Percentiles rank a stretch among this genome's conserved stretches.
phyloP scores from a whole-genome alignment of 2,113 vertebrate species.

The Macaca fascicularis region DNA sequence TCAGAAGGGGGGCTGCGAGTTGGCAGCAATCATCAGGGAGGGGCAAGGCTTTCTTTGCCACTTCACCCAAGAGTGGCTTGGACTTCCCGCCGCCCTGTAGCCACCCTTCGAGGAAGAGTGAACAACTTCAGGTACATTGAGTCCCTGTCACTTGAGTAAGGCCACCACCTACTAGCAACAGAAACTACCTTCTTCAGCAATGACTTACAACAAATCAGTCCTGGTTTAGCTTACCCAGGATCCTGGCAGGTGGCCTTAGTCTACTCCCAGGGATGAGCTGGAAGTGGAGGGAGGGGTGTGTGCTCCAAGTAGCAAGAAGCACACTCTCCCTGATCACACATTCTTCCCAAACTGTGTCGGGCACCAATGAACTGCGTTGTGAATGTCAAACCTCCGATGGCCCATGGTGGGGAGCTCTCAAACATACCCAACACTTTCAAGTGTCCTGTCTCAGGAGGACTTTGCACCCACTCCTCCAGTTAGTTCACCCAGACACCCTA shows the following conservation, averaged over 20 bases:
- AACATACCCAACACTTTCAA: background rate
- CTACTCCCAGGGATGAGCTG: background rate
- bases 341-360: background rate
- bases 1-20: background rate
- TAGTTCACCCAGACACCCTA: background rate
- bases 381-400: fast-evolving
- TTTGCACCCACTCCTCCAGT: background rate
- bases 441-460: background rate
- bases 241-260: background rate
- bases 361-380: background rate
- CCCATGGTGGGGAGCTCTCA: background rate
- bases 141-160: background rate
- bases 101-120: background rate
- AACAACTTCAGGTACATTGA: background rate
- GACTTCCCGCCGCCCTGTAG: background rate
- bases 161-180: background rate
- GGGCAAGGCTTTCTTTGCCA: background rate
- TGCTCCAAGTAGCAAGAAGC: background rate
- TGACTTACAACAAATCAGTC: background rate
- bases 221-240: background rate
- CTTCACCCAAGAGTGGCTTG: background rate
- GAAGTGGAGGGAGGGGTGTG: background rate
- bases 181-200: background rate
- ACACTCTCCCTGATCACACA: background rate
- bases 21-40: too few relatives aligned